phyloP scores from a whole-genome alignment of 2,888 invertebrate species.

The Hirudinaria manillensis region DNA sequence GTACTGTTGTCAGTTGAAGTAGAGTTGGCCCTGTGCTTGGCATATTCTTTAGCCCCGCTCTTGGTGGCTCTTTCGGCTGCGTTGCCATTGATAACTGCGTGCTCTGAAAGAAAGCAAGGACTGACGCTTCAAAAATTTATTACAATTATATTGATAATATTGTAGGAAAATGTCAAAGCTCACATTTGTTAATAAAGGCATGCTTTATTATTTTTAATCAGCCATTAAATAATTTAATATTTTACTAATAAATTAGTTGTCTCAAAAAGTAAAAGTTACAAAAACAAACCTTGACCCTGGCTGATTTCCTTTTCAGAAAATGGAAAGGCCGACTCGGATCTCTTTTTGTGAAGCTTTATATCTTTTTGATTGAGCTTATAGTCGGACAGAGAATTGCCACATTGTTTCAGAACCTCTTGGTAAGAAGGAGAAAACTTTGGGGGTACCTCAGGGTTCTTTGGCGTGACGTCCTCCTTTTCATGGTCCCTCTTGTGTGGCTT shows the following conservation, averaged over 20 bases:
- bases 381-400: constrained; percentile 11
- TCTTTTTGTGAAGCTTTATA: background rate
- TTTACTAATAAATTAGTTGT: too few species aligned
- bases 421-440: background rate
- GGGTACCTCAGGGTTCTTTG: background rate
- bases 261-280: too few species aligned
- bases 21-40: constrained; percentile 14
- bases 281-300: background rate
- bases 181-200: too few species aligned
- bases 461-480: background rate
- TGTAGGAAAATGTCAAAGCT: too few species aligned
- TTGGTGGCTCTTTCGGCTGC: background rate
- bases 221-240: too few species aligned
- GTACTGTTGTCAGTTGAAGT: constrained; percentile 10
- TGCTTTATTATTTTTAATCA: too few species aligned
- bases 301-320: background rate
- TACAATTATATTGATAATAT: too few species aligned
- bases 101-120: background rate
- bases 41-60: background rate
- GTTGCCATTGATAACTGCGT: background rate
- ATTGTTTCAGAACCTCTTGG: constrained; percentile 6
- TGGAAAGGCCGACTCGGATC: constrained; percentile 13
- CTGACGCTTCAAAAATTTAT: background rate
- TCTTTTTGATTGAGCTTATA: constrained; percentile 17
- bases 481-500: background rate